Percentiles rank a stretch among this genome's conserved stretches.
Evolutionary conservation across 30 jellyfish, hydroid and myxozoan species (phyloP).

Genomic region (Pelagia noctiluca): DNA sequence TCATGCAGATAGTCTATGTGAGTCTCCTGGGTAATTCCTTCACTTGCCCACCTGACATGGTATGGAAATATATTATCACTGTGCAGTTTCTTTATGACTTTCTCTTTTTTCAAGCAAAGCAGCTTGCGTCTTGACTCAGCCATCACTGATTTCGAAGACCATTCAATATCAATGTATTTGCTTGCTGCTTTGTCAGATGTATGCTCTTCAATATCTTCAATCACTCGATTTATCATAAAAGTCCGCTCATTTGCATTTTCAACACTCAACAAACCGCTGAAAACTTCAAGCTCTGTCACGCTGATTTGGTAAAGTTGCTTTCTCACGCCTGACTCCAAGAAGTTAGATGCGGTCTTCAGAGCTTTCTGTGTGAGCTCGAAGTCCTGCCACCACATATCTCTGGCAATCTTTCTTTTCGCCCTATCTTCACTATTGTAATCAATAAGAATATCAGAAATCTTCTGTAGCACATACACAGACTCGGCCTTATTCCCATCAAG

Average conservation of each 20-base stretch:
- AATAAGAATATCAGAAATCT: conserved; percentile 12
- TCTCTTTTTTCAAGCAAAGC: conserved; percentile 16
- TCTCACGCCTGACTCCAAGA: neutral
- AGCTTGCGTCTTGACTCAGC: conserved; percentile 32
- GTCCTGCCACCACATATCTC: conserved; percentile 54
- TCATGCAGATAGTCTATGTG: conserved; percentile 22
- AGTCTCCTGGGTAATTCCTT: conserved; percentile 14
- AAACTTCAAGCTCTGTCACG: conserved; percentile 42
- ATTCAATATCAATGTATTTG: conserved; percentile 49
- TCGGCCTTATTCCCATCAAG: conserved; percentile 19
- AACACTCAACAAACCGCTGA: conserved; percentile 16
- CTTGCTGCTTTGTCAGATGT: conserved; percentile 9
- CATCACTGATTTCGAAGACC: conserved; percentile 17
- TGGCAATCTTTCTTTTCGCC: conserved; percentile 27
- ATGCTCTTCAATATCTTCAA: conserved; percentile 14
- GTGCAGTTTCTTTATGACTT: conserved; percentile 16
- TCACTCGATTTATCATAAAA: conserved; percentile 17
- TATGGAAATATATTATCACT: neutral
- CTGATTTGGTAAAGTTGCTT: conserved; percentile 39
- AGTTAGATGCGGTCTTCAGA: conserved; percentile 21
- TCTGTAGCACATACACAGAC: conserved; percentile 24
- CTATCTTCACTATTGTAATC: conserved; percentile 40
- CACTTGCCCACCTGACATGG: conserved; percentile 23
- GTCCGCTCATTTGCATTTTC: conserved; percentile 14
- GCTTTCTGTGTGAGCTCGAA: conserved; percentile 39